A percentile compares a stretch with the other conserved stretches of the same genome.
Evolutionary conservation across 2,113 vertebrate species (phyloP).

Genomic region (Pantherophis guttatus): DNA sequence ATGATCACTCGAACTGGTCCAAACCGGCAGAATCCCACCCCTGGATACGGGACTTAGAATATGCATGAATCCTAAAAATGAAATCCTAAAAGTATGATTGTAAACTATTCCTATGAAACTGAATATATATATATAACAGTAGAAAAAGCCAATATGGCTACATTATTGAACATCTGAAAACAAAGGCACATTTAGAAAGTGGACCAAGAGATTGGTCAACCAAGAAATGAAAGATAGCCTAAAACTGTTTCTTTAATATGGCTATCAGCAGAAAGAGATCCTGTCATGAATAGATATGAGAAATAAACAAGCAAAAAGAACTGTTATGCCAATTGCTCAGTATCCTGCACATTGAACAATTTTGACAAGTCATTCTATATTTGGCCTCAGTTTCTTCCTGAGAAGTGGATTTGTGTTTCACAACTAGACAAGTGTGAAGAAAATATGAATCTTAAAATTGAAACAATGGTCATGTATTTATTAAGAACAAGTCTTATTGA

Average conservation of each 20-base stretch:
- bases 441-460: neutral
- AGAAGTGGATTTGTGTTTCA: neutral
- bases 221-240: neutral
- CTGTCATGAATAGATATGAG: neutral
- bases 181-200: neutral
- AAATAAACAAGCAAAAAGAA: neutral
- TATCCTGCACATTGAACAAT: neutral
- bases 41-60: neutral
- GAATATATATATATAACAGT: neutral
- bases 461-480: neutral
- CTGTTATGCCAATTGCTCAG: neutral
- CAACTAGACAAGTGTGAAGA: neutral
- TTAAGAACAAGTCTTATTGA: neutral
- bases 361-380: neutral
- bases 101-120: neutral
- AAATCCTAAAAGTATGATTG: neutral
- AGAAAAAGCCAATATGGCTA: neutral
- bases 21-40: too few relatives aligned
- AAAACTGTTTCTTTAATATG: neutral
- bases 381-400: neutral
- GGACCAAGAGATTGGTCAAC: neutral
- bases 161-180: neutral
- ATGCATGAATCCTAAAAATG: neutral
- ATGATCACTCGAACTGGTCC: too few relatives aligned
- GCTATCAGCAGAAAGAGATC: neutral